Evolutionary conservation across 2,113 vertebrate species (phyloP).

Genomic region (Alethe castanea): DNA sequence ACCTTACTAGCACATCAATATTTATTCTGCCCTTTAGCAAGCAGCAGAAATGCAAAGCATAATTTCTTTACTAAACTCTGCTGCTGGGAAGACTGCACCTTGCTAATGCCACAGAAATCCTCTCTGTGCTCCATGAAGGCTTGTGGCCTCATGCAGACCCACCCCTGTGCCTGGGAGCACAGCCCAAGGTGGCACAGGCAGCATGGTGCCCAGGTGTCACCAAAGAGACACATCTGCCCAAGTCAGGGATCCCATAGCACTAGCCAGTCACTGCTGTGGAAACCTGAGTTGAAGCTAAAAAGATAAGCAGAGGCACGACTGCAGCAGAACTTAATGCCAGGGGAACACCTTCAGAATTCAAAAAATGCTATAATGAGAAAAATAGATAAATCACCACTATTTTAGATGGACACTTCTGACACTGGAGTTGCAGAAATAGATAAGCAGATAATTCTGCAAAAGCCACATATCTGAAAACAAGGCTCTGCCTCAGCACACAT

Average conservation of each 20-base stretch:
- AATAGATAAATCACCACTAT: neutral
- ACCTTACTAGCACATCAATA: neutral
- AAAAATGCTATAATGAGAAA: neutral
- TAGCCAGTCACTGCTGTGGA: fast-evolving
- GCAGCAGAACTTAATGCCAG: neutral
- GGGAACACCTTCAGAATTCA: neutral
- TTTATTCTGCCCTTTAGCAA: neutral
- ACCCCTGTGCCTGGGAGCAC: fast-evolving
- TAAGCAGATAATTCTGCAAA: neutral
- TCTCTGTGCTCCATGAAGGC: neutral
- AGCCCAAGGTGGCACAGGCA: neutral
- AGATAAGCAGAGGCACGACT: neutral
- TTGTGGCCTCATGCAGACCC: neutral
- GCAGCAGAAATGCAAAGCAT: neutral
- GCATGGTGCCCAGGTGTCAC: fast-evolving
- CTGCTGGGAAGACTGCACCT: neutral
- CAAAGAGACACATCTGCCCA: neutral
- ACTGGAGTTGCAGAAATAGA: neutral
- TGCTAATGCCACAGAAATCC: neutral
- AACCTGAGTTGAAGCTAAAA: neutral
- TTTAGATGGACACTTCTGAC: neutral
- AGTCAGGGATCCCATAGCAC: neutral
- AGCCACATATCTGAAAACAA: neutral
- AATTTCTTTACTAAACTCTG: neutral
- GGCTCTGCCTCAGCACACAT: neutral